Conservation (phyloP, 2,888 invertebrate genomes). For the Cotesia congregata region DNA sequence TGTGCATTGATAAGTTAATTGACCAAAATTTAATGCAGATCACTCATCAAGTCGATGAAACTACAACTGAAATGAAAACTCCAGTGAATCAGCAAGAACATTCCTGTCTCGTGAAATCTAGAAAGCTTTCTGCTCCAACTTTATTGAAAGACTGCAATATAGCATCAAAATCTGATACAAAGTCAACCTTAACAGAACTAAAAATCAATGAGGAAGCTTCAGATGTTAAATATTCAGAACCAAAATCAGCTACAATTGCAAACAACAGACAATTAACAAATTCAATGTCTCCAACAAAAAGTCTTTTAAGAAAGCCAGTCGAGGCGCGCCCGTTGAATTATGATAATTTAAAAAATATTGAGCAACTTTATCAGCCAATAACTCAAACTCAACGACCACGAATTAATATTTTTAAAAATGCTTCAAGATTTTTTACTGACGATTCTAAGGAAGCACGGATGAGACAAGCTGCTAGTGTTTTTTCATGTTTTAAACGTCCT, state of each 20-base stretch:
- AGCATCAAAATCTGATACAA: neutral
- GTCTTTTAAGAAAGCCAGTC: constrained; percentile 35
- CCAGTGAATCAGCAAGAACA: neutral
- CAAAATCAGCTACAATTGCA: neutral
- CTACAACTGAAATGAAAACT: neutral
- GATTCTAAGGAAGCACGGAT: neutral
- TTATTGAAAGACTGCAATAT: neutral
- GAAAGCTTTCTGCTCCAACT: neutral
- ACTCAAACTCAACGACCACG: neutral
- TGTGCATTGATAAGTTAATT: constrained; percentile 50
- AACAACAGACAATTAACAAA: constrained; percentile 27
- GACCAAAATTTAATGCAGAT: neutral
- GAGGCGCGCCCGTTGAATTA: constrained; percentile 9
- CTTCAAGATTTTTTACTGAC: neutral
- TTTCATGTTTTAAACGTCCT: neutral
- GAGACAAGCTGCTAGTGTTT: neutral
- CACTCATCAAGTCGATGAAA: neutral
- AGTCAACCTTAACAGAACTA: neutral
- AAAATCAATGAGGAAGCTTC: neutral
- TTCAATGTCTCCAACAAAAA: constrained; percentile 48
- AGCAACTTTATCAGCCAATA: constrained; percentile 22
- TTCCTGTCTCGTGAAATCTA: neutral
- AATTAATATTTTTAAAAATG: constrained; percentile 3
- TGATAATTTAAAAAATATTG: constrained; percentile 24
- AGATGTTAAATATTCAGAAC: neutral